phyloP scores from a whole-genome alignment of 2,888 invertebrate species.

The Aromia moschata region DNA sequence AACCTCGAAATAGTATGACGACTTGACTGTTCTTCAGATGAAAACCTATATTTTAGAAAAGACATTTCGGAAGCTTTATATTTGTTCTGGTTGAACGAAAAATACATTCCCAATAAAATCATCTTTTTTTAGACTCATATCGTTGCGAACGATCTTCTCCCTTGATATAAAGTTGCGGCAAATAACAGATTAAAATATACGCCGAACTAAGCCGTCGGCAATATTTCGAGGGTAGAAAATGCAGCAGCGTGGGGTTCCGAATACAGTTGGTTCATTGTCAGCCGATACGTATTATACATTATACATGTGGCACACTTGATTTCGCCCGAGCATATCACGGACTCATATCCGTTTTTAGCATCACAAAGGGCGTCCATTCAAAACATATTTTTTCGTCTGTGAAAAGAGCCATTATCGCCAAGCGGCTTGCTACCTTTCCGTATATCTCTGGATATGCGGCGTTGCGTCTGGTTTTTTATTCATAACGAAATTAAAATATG shows the following conservation, averaged over 20 bases:
- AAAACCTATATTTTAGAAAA: too few species aligned
- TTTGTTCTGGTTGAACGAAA: too few species aligned
- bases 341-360: conserved; percentile 24
- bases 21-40: too few species aligned
- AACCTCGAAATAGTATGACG: too few species aligned
- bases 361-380: conserved; percentile 24
- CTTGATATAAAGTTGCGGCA: too few species aligned
- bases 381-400: not conserved
- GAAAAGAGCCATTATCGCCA: conserved; percentile 12
- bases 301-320: conserved; percentile 22
- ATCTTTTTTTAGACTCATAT: too few species aligned
- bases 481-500: not conserved
- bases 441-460: conserved; percentile 1
- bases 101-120: too few species aligned
- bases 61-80: too few species aligned
- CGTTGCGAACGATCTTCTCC: too few species aligned
- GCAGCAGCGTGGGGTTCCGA: not conserved
- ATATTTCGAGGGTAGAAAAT: conserved; percentile 9
- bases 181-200: too few species aligned
- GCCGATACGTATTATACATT: conserved; percentile 16
- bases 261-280: conserved; percentile 14
- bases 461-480: conserved; percentile 1
- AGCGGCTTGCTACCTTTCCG: not conserved
- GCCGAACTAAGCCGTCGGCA: too few species aligned
- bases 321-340: conserved; percentile 19